Evolutionary conservation across 2,797 vertebrate genomes (phyloP), one percentile per base, ranked within the genome.

Genomic region (Phylloscopus collybita): DNA sequence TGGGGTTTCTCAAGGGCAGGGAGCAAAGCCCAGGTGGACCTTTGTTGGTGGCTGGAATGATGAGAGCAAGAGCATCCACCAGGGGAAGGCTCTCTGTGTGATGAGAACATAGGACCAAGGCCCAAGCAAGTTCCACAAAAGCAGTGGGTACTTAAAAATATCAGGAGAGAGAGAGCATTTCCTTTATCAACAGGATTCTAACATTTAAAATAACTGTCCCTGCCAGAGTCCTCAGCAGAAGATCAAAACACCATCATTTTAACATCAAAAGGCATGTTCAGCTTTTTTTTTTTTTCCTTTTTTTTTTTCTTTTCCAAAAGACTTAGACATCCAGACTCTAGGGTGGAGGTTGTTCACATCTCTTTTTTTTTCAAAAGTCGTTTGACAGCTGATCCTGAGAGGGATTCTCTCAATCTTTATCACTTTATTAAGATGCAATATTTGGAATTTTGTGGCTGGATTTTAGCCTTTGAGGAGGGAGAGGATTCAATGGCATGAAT

Each of bases 361-460:
- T 97, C 97, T 97, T 97, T 97, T 97, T 97, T 97, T 98, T 98
- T 97, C 96, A 97, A 96, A 97, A 98, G 96, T 98, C 95, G 86
- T 97, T 98, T 98, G 98, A 98, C 98, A 99, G 98, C 93, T 93
- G 87, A 95, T 98, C 98, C 98, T 98, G 44, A 74, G 98, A 98
- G 98, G 98, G 87, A 88, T 67, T 93, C 95, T 97, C 85, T 53
- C 82, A 95, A 92, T 97, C 96, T 98, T 98, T 95, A 98, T 98
- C 98, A 95, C 97, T 98, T 98, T 97, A 98, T 97, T 97, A 98
- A 97, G 82, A 95, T 97, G 90, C 57, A 95, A 97, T 97, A 97
- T 98, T 98, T 97, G 96, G 95, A 98, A 97, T 97, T 98, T 97
- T 95, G 96, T 97, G 93, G 91, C 94, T 91, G 95, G 96, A 86